Base-by-base conservation (phyloP, 1,140 invertebrate genomes). In the Diprion similis region DNA sequence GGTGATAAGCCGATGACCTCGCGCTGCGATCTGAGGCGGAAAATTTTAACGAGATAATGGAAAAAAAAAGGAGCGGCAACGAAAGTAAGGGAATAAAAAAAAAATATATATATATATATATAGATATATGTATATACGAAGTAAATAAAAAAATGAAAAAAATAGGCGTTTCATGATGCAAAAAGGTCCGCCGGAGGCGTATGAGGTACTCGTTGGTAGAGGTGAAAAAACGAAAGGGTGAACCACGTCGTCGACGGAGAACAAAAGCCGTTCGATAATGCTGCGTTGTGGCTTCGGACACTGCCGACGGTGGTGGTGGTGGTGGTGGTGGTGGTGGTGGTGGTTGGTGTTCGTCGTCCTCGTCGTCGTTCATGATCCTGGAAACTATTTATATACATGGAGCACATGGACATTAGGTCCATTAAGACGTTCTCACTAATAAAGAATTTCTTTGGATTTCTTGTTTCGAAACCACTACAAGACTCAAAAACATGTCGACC, bases 231-330 rank as follows among this genome's bases (percentile, higher is more conserved):
- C 24, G 24, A 37, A 37, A 37, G 24, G 24, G 24, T 37, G 24
- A 37, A 37, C 2, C 24, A 6, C 24, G 24, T 37, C 24, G 24
- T 37, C n/a, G 11, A 9, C 6, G 11, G 51, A 59, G 51, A 59
- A 59, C 51, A 59, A 59, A 59, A 59, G 51, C 51, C 51, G 51
- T 59, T 59, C 51, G 51, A 59, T 59, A 59, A 59, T 59, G n/a
- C 51, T 59, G 51, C 51, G 51, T 13, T 59, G 51, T 13, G 11
- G 51, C 24, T 37, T 37, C 24, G 24, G 24, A 37, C 24, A 37
- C 6, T 37, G 24, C 24, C 24, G 1, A 37, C 24, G 24, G 24
- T 1, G 24, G 24, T 37, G 24, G 24, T 37, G 24, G 24, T 37
- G 24, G 24, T 59, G n/a, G n/a, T 59, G 51, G 51, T 37, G 24